Conservation (phyloP, 1,140 invertebrate genomes). For the Solenopsis fugax region DNA sequence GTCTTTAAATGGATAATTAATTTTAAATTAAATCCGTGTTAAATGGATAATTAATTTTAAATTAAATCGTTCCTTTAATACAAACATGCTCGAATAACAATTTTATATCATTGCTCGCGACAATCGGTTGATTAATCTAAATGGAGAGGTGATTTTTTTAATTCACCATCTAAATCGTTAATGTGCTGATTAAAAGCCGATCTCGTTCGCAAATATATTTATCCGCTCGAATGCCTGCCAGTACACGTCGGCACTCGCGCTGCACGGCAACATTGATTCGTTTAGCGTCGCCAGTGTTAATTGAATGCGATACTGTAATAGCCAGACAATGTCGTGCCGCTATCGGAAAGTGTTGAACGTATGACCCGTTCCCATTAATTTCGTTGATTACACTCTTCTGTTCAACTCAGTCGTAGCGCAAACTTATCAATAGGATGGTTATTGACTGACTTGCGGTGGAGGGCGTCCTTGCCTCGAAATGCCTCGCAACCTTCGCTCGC, state of each 20-base stretch:
- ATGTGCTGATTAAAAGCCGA: conserved; percentile 40
- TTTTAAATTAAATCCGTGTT: not conserved
- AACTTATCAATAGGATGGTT: conserved; percentile 43
- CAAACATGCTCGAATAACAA: not conserved
- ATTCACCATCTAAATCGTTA: conserved; percentile 10
- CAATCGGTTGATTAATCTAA: not conserved
- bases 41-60: no score
- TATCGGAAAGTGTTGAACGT: conserved; percentile 36
- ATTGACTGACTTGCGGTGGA: conserved; percentile 33
- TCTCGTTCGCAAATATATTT: conserved; percentile 36
- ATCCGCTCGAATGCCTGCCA: not conserved
- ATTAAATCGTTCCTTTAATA: not conserved
- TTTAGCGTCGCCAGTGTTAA: conserved; percentile 45
- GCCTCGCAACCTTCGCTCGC: conserved; percentile 30
- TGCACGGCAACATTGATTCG: conserved; percentile 37
- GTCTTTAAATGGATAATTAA: no score
- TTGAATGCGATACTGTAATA: conserved; percentile 50
- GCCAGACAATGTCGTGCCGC: conserved; percentile 23
- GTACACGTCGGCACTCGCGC: not conserved
- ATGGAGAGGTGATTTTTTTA: not conserved
- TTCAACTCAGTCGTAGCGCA: conserved; percentile 14
- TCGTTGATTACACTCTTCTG: conserved; percentile 34
- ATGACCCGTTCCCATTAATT: conserved; percentile 38
- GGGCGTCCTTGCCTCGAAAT: conserved; percentile 33
- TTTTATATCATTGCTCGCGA: not conserved